Conservation (phyloP, 2,888 invertebrate species). For the Drosophila meridionalis region DNA sequence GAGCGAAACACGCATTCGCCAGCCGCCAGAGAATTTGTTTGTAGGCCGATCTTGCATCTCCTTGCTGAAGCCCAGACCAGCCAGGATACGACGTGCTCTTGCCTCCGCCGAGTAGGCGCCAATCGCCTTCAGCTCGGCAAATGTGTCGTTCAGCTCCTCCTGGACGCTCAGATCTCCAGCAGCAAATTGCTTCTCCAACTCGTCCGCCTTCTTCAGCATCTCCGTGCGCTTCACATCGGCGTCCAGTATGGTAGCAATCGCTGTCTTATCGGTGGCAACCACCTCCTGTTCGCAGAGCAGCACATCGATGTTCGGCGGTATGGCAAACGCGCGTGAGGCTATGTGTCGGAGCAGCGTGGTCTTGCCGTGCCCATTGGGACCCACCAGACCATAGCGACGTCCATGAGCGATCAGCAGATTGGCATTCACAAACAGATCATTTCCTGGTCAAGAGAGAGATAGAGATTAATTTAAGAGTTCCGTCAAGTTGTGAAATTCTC, state of each 20-base stretch:
- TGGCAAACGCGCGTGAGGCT: slow-evolving; percentile 94
- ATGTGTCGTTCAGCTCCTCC: slow-evolving; percentile 94
- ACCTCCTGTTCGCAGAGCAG: slow-evolving; percentile 99
- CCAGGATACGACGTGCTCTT: slow-evolving; percentile 96
- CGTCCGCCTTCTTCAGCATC: slow-evolving; percentile 92
- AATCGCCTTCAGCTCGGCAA: slow-evolving; percentile 97
- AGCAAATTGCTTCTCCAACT: slow-evolving; percentile 91
- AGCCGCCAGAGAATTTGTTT: slow-evolving; percentile 96
- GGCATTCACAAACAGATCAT: slow-evolving; percentile 98
- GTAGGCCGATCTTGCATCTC: slow-evolving; percentile 96
- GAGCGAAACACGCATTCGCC: slow-evolving; percentile 99
- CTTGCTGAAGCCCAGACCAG: slow-evolving; percentile 97
- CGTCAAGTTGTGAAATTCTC: slow-evolving; percentile 20
- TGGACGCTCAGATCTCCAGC: slow-evolving; percentile 91
- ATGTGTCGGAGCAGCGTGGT: slow-evolving; percentile 98
- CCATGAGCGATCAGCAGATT: slow-evolving; percentile 96
- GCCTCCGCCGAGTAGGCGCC: slow-evolving; percentile 99
- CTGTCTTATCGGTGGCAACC: slow-evolving; percentile 95
- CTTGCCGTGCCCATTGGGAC: slow-evolving; percentile 99
- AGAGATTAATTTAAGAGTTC: not conserved
- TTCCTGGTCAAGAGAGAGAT: slow-evolving; percentile 85
- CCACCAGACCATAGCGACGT: slow-evolving; percentile 98
- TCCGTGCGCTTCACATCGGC: slow-evolving; percentile 95
- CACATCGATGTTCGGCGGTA: slow-evolving; percentile 98
- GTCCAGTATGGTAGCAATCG: slow-evolving; percentile 96